These are phyloP conservation scores for Triplophysa siluroides DNA, from an alignment of 2,113 vertebrate species.

Conservation along the genomic window DNA sequence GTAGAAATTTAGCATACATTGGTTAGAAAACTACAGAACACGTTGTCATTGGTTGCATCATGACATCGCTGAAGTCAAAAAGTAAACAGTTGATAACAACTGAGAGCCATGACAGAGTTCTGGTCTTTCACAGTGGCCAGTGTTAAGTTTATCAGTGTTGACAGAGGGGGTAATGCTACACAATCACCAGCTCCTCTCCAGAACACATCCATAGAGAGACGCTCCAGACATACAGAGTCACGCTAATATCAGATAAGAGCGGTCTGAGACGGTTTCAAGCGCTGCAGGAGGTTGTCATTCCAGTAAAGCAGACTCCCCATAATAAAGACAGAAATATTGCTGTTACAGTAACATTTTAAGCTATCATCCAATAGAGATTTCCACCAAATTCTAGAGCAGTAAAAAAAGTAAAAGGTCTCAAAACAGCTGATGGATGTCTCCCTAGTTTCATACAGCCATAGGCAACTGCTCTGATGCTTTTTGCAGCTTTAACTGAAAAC, in stretches of 20 bases:
- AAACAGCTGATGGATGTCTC: no score
- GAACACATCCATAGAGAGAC: slow-evolving; percentile 41
- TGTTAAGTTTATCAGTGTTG: slow-evolving; percentile 75
- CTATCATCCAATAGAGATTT: no score
- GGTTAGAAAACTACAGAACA: not conserved
- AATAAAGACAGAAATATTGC: not conserved
- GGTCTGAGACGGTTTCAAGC: not conserved
- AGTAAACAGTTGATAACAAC: slow-evolving; percentile 47
- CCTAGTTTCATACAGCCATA: no score
- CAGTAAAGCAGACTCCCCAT: not conserved
- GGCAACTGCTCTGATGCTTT: no score
- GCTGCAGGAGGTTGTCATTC: slow-evolving; percentile 18
- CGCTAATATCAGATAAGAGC: slow-evolving; percentile 47
- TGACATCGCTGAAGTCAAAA: slow-evolving; percentile 7
- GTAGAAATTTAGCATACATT: not conserved
- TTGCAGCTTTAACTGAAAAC: no score
- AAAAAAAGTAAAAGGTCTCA: no score
- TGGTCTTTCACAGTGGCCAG: slow-evolving; percentile 71
- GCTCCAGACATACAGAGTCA: slow-evolving; percentile 43
- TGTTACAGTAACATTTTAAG: no score
- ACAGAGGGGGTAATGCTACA: slow-evolving; percentile 58
- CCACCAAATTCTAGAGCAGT: no score
- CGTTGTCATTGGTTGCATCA: not conserved
- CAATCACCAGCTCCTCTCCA: slow-evolving; percentile 49
- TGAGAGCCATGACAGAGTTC: slow-evolving; percentile 71